Percentiles rank a stretch among this genome's conserved stretches.
Evolutionary conservation across 2,113 vertebrate genomes (phyloP).

Genomic region (Typhlomys cinereus): DNA sequence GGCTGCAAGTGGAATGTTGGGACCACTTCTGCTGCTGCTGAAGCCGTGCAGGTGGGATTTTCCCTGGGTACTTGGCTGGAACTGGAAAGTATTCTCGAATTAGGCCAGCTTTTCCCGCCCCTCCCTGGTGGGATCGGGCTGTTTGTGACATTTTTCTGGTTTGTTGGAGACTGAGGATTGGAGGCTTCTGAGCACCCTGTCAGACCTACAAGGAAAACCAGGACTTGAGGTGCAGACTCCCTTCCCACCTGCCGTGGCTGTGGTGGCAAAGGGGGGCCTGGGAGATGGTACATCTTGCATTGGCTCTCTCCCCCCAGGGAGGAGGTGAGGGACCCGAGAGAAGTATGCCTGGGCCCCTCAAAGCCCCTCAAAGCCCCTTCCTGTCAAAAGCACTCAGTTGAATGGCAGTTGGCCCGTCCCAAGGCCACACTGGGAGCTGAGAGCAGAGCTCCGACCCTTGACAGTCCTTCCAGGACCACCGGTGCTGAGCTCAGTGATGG

Average conservation of each 20-base stretch:
- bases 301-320: neutral
- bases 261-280: neutral
- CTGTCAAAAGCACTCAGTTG: no score
- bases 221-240: neutral
- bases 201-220: no score
- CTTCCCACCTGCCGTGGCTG: no score
- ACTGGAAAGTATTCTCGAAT: neutral
- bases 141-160: neutral
- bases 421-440: neutral
- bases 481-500: no score
- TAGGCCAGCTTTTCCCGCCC: neutral
- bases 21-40: no score
- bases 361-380: neutral
- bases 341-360: neutral
- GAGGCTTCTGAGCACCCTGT: neutral
- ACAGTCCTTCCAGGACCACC: no score
- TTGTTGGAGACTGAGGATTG: neutral
- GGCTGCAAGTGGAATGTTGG: rapidly evolving
- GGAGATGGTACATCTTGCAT: neutral
- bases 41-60: no score
- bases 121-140: no score
- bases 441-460: neutral
- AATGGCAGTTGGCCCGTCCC: neutral
- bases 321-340: no score
- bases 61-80: rapidly evolving